phyloP scores from a whole-genome alignment of 2,888 invertebrate species.

The Sipunculus nudus region DNA sequence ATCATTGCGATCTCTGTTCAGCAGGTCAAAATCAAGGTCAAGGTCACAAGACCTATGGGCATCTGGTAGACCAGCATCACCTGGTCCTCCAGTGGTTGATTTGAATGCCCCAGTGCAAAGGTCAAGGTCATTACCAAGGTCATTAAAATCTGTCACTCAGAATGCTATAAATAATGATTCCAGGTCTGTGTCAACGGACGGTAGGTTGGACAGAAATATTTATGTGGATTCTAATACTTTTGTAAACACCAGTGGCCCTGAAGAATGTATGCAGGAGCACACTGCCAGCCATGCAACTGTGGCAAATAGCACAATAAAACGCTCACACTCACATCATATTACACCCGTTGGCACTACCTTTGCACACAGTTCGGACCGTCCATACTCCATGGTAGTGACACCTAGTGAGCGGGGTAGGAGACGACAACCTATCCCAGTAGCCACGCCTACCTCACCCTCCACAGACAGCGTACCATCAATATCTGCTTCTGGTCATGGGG shows the following conservation, averaged over 20 bases:
- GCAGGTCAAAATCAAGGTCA: conserved; percentile 12
- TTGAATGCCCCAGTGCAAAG: conserved; percentile 10
- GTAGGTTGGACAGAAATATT: conserved; percentile 18
- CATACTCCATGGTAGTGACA: too few species aligned
- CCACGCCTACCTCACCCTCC: conserved; percentile 19
- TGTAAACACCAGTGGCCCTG: too few species aligned
- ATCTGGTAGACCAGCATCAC: conserved; percentile 20
- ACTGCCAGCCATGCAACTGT: background rate
- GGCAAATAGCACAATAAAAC: background rate
- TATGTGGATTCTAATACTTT: too few species aligned
- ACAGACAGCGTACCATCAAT: conserved; percentile 2
- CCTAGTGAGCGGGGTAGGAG: too few species aligned
- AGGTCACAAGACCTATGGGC: conserved; percentile 25
- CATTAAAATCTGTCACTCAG: conserved; percentile 18
- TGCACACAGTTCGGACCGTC: too few species aligned
- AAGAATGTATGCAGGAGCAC: too few species aligned
- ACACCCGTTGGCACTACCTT: background rate
- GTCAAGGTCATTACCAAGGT: conserved; percentile 30
- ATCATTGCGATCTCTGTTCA: conserved; percentile 32
- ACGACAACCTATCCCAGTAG: conserved; percentile 7
- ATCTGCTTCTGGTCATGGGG: background rate
- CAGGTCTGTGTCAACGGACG: conserved; percentile 28
- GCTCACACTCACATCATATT: conserved; percentile 10
- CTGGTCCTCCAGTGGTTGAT: conserved; percentile 30
- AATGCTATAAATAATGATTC: background rate